Conservation (phyloP, 2,797 vertebrate genomes). For the Nyctalus aviator region DNA sequence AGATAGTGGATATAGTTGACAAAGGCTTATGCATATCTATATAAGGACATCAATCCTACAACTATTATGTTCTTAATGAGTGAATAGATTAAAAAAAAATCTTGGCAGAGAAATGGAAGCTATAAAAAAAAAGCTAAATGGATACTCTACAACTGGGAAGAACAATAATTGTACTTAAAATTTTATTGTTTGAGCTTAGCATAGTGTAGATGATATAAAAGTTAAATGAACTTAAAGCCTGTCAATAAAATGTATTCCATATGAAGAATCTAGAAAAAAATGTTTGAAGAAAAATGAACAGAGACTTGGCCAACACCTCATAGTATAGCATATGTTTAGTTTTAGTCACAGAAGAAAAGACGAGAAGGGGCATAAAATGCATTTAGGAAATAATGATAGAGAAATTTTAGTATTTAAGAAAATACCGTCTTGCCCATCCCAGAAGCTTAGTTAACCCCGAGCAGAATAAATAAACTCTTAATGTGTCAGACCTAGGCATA, state of each 20-base stretch:
- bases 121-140: neutral
- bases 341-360: conserved; percentile 6
- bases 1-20: neutral
- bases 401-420: conserved; percentile 18
- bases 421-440: neutral
- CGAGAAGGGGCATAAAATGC: neutral
- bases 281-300: neutral
- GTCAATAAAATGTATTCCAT: conserved; percentile 7
- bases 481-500: neutral
- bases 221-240: neutral
- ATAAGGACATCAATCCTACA: neutral
- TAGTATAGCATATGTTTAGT: neutral
- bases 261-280: neutral
- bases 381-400: neutral
- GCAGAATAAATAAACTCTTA: neutral
- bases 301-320: neutral
- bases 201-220: neutral
- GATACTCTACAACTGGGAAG: conserved; percentile 16
- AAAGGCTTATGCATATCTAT: neutral
- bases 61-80: neutral
- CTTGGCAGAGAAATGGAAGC: neutral
- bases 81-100: neutral
- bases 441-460: neutral
- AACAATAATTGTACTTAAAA: neutral
- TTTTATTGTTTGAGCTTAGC: neutral